Conservation (phyloP, 2,113 vertebrate genomes). For the Peromyscus polionotus region DNA sequence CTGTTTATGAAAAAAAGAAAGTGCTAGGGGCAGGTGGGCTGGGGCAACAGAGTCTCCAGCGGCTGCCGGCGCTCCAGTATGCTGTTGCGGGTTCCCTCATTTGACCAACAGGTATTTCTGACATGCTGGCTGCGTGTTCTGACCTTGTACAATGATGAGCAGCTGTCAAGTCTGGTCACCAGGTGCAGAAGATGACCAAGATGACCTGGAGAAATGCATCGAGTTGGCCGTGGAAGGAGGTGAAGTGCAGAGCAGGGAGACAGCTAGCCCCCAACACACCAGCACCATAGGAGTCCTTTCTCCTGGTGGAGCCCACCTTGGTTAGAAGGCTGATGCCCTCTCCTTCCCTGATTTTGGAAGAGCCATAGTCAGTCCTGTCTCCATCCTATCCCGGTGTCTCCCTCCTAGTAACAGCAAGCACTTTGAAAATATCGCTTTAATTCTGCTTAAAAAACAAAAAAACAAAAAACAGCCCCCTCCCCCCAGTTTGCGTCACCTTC, state of each 20-base stretch:
- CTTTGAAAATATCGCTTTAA: not conserved
- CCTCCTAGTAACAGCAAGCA: not conserved
- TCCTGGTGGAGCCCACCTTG: rapidly evolving
- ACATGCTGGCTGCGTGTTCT: not conserved
- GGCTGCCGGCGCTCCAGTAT: not conserved
- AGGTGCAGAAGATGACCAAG: not conserved
- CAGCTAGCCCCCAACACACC: rapidly evolving
- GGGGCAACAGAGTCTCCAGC: not conserved
- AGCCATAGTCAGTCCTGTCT: not conserved
- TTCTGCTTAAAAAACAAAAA: not conserved
- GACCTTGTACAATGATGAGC: not conserved
- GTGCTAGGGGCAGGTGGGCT: not conserved
- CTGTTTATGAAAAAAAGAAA: not conserved
- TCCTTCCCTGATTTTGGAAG: not conserved
- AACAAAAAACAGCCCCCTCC: not conserved
- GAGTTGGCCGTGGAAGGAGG: not conserved
- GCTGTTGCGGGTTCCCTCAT: not conserved
- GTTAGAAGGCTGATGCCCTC: no score
- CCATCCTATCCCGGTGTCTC: not conserved
- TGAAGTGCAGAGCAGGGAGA: not conserved
- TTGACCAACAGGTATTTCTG: not conserved
- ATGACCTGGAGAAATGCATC: not conserved
- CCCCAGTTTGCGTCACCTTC: not conserved
- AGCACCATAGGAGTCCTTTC: not conserved
- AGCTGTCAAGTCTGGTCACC: not conserved